Evolutionary conservation across 1,140 invertebrate genomes (phyloP).

Genomic region (Chrysopa pallens): DNA sequence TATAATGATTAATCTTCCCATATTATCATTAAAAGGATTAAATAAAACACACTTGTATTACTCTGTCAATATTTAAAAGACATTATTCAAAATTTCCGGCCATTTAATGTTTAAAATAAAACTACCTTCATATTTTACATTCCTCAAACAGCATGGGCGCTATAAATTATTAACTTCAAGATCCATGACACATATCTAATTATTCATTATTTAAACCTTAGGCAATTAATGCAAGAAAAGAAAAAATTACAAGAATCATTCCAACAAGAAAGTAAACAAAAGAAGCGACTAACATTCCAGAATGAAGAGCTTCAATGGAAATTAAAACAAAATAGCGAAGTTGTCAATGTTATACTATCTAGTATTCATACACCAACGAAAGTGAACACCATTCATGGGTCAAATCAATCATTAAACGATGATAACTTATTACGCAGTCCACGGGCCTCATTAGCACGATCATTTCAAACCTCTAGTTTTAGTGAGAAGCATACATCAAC

Average conservation of each 20-base stretch:
- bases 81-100: no score
- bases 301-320: constrained; percentile 79
- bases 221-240: constrained; percentile 39
- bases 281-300: constrained; percentile 53
- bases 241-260: constrained; percentile 48
- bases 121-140: no score
- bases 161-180: no score
- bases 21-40: no score
- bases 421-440: constrained; percentile 15
- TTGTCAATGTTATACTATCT: constrained; percentile 20
- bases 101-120: no score
- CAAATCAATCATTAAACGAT: constrained; percentile 2
- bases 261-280: constrained; percentile 53
- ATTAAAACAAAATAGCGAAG: constrained; percentile 56
- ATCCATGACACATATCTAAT: no score
- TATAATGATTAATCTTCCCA: no score
- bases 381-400: not conserved
- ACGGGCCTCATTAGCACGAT: constrained; percentile 13
- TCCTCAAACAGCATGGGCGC: no score
- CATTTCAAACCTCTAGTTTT: constrained; percentile 15
- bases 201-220: no score
- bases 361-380: not conserved
- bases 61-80: no score
- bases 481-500: constrained; percentile 13
- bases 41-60: no score